Evolutionary conservation across 2,113 vertebrate species (phyloP), one percentile per base, ranked within the genome.

Genomic region (Alethe castanea): DNA sequence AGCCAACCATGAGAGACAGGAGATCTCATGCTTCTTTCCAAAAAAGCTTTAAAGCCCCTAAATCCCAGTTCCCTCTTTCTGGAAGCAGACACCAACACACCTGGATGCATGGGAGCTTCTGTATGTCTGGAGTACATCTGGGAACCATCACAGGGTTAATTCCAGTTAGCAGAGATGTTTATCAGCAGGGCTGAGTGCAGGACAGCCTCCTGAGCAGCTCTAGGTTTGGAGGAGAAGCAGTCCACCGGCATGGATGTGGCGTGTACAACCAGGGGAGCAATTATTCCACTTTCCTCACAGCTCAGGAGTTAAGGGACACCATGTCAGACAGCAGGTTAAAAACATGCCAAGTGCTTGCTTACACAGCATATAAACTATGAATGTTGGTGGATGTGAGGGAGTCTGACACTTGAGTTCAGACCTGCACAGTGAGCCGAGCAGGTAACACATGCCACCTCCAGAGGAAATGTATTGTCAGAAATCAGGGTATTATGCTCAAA

Each of bases 361-460:
- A 35, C 14, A 4, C 13, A 14, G 38, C 35, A 10, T n/a, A 6
- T 59, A 10, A 31, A 6, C 38, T 13, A 14, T 25, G 29, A 42
- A 20, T n/a, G 42, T 42, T 15, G 0, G 15, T 22, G 67, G 10
- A 2, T 19, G 9, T 10, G 11, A 7, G 9, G 18, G 15, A 35
- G 57, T 44, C 28, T 7, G 61, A 52, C 26, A 6, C 38, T 33
- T 3, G 6, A 29, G 42, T 33, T 81, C 2, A 0, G 36, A 5
- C 40, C 26, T 8, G 23, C 0, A 0, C 50, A 14, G 15, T 19
- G 5, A 52, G 45, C 38, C 1, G 0, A 10, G 40, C 40, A 8
- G 62, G 80, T 50, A 57, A 19, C 71, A 16, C 4, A 9, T 16
- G 36, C 12, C 40, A 28, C 36, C 22, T 36, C 47, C 71, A 15